Evolutionary conservation across 2,113 vertebrate genomes (phyloP), one percentile per base, ranked within the genome.

Genomic region (Monopterus albus): DNA sequence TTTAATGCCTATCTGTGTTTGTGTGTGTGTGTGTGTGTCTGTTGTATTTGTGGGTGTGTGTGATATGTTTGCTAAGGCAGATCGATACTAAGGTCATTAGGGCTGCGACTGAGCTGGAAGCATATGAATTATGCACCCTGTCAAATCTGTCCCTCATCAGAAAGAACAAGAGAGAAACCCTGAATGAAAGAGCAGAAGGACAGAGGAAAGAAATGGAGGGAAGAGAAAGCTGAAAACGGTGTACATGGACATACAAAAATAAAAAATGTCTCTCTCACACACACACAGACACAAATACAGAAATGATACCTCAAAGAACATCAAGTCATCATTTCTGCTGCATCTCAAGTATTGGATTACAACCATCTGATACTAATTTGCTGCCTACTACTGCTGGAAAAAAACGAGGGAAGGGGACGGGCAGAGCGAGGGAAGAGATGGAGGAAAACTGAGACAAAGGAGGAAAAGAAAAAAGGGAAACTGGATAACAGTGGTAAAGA

Each of bases 41-140:
- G 21, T 62, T 71, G 62, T 81, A 45, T 67, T 72, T 73, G 45
- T 57, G 63, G 63, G 60, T 62, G 38, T 55, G 57, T 50, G 40
- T 33, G 50, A 43, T 47, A 53, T 74, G 66, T 80, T 78, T 15
- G 70, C 68, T 62, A 61, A 77, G 79, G 81, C 72, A 92, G 96
- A 97, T 98, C 96, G 95, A 98, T 98, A 98, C 94, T 96, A 96
- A 98, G 92, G 94, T 92, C 94, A 97, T 98, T 95, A 96, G 94
- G 39, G 72, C 63, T 71, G 93, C 85, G 93, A 94, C 93, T 94
- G 90, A 92, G 94, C 93, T 94, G 92, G 78, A 78, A 91, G 95
- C 94, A 94, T 95, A 96, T 90, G 82, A 97, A 97, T 98, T 97
- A 98, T 98, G 96, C 95, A 97, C 88, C 90, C 94, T 93, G 94